Evolutionary conservation across 2,888 invertebrate species (phyloP).

Genomic region (Zelleria hepariella): DNA sequence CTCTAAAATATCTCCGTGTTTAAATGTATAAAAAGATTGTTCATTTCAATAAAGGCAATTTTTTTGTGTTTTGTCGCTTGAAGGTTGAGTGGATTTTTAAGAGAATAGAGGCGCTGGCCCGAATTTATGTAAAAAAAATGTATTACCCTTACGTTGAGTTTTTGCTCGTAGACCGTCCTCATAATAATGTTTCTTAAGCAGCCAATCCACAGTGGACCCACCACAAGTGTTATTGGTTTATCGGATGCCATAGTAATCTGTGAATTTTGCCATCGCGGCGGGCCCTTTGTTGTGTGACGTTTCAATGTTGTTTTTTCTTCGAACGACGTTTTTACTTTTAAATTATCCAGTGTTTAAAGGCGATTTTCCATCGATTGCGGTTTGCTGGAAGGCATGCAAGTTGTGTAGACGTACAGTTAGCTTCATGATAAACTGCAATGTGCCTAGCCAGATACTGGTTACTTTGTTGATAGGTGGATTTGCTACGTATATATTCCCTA

Average conservation of each 20-base stretch:
- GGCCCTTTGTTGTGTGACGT: constrained; percentile 55
- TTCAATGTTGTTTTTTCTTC: constrained; percentile 23
- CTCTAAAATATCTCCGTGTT: too few relatives aligned
- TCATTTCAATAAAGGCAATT: too few relatives aligned
- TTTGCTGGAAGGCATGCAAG: not conserved
- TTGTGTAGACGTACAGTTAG: not conserved
- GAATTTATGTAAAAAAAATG: too few relatives aligned
- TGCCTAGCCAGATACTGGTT: not conserved
- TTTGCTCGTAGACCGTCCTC: too few relatives aligned
- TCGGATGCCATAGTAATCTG: constrained; percentile 65
- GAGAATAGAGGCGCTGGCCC: too few relatives aligned
- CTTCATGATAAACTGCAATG: not conserved
- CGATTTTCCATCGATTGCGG: not conserved
- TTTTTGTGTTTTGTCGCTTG: too few relatives aligned
- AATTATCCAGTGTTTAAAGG: constrained; percentile 38
- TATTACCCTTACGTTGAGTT: too few relatives aligned
- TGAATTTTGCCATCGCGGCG: constrained; percentile 54
- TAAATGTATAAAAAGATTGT: too few relatives aligned
- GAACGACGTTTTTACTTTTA: constrained; percentile 38
- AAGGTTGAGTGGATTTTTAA: too few relatives aligned
- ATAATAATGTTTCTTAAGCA: constrained; percentile 1
- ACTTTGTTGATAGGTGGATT: too few relatives aligned
- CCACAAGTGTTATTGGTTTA: constrained; percentile 61
- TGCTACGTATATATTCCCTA: too few relatives aligned
- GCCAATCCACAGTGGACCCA: constrained; percentile 31